These are phyloP conservation scores for Drosophila barbarae DNA, from an alignment of 2,888 invertebrate species.

Conservation along the genomic window DNA sequence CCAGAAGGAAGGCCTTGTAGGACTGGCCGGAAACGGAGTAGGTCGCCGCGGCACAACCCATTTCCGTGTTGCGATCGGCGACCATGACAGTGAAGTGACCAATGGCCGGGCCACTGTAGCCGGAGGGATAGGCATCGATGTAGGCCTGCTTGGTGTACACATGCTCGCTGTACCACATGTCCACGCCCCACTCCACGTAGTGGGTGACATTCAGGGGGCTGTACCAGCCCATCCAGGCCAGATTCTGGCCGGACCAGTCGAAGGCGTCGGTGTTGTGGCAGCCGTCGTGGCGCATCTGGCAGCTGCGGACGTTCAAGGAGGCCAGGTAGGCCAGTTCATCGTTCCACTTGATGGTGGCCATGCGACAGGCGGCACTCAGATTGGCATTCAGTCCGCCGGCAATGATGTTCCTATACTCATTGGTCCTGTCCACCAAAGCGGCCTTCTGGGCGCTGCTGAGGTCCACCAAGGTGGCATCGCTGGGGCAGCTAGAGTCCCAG, in stretches of 20 bases:
- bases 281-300: constrained; percentile 60
- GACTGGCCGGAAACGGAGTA: constrained; percentile 29
- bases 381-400: constrained; percentile 49
- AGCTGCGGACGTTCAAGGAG: constrained; percentile 62
- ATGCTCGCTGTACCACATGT: constrained; percentile 70
- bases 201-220: constrained; percentile 15
- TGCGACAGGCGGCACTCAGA: constrained; percentile 59
- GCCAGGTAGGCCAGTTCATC: constrained; percentile 67
- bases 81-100: constrained; percentile 75
- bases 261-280: constrained; percentile 69
- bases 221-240: constrained; percentile 56
- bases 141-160: constrained; percentile 36
- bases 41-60: constrained; percentile 68
- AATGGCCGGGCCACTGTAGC: constrained; percentile 55
- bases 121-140: constrained; percentile 52
- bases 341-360: constrained; percentile 71
- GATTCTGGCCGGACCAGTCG: constrained; percentile 68
- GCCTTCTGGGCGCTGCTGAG: constrained; percentile 34
- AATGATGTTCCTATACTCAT: constrained; percentile 56
- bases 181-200: constrained; percentile 25
- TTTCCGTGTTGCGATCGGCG: constrained; percentile 58
- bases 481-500: constrained; percentile 52
- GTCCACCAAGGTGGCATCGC: constrained; percentile 32
- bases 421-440: constrained; percentile 47
- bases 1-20: constrained; percentile 57